Percentiles rank a stretch among this genome's conserved stretches.
Evolutionary conservation across 1,140 invertebrate genomes (phyloP).

Genomic region (Drosophila hydei): DNA sequence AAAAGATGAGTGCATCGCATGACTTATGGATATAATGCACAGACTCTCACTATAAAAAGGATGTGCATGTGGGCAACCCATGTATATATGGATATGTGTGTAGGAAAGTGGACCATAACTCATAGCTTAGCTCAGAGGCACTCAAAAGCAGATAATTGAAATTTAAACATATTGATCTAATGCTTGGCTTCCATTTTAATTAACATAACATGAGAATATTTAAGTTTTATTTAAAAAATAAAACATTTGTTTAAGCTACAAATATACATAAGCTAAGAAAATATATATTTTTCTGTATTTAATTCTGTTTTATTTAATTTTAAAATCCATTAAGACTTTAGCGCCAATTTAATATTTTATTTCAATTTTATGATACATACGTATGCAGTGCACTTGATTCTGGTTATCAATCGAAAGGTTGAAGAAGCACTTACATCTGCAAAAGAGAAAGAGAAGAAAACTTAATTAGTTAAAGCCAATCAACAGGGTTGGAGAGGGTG

Average conservation of each 20-base stretch:
- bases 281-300: background rate
- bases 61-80: background rate
- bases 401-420: slow-evolving; percentile 2
- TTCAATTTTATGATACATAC: slow-evolving; percentile 17
- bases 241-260: no score
- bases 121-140: slow-evolving; percentile 9
- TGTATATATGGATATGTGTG: background rate
- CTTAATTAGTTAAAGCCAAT: slow-evolving; percentile 76
- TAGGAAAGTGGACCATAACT: slow-evolving; percentile 9
- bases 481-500: slow-evolving; percentile 41
- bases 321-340: background rate
- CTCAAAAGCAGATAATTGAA: background rate
- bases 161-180: background rate
- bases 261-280: no score
- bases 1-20: slow-evolving; percentile 56
- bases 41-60: background rate
- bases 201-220: background rate
- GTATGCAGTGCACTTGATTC: slow-evolving; percentile 7
- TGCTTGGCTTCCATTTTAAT: background rate
- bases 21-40: slow-evolving; percentile 34
- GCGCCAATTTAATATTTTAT: background rate
- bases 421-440: slow-evolving; percentile 72
- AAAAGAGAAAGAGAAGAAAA: slow-evolving; percentile 66
- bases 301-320: background rate
- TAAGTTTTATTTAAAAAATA: no score